A percentile compares a stretch with the other conserved stretches of the same genome.
phyloP scores from a whole-genome alignment of 2,888 invertebrate species.

The Rotaria magnacalcarata region DNA sequence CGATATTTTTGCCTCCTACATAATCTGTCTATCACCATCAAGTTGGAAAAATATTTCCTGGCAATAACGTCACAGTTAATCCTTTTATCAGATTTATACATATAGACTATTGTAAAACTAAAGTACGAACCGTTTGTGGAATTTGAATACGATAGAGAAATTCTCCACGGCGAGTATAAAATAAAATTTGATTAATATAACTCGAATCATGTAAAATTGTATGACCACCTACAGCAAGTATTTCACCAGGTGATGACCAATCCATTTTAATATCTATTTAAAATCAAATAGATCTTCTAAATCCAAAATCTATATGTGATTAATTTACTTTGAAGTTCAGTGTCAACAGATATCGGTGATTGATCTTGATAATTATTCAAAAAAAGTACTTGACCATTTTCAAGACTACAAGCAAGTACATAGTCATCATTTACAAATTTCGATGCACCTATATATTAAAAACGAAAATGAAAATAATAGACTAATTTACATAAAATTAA shows the following conservation, averaged over 20 bases:
- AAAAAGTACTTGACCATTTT: constrained; percentile 15
- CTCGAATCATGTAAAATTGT: constrained; percentile 52
- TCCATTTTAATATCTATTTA: constrained; percentile 68
- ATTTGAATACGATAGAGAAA: constrained; percentile 65
- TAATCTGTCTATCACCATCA: too few relatives aligned
- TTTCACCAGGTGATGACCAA: constrained; percentile 89
- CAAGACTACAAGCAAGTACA: constrained; percentile 23
- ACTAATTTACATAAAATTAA: too few relatives aligned
- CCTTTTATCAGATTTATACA: background rate
- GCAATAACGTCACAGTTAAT: background rate
- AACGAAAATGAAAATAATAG: background rate
- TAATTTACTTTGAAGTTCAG: constrained; percentile 7
- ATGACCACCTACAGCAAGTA: constrained; percentile 80
- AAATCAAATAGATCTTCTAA: background rate
- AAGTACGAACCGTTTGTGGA: constrained; percentile 52
- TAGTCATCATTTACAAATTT: constrained; percentile 35
- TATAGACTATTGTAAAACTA: background rate
- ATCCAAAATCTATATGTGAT: too few relatives aligned
- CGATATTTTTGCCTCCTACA: too few relatives aligned
- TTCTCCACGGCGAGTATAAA: constrained; percentile 79
- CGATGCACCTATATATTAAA: background rate
- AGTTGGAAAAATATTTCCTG: too few relatives aligned
- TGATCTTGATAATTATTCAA: constrained; percentile 17
- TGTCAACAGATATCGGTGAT: constrained; percentile 29
- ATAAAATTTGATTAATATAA: constrained; percentile 74